Evolutionary conservation across 2,797 vertebrate genomes (phyloP).

Genomic region (Enteromius argenteus): DNA sequence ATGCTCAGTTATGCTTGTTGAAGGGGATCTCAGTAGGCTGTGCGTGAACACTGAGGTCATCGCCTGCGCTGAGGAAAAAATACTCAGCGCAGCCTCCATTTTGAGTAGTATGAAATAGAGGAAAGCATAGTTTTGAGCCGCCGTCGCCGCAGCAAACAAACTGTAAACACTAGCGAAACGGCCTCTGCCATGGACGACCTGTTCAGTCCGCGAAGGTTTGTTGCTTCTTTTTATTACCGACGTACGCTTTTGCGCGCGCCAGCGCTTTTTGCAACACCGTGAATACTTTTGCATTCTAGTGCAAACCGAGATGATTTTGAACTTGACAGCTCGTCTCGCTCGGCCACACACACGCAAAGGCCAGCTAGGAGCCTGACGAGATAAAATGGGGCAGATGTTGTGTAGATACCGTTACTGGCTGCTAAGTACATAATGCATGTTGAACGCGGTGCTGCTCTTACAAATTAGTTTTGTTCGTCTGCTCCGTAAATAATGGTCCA

Average conservation of each 20-base stretch:
- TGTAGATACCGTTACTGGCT: not conserved
- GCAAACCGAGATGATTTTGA: slow-evolving; percentile 55
- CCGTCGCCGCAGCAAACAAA: slow-evolving; percentile 77
- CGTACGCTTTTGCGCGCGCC: not conserved
- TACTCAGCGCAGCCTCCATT: slow-evolving; percentile 94
- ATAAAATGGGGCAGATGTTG: slow-evolving; percentile 33
- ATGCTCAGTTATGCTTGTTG: slow-evolving; percentile 92
- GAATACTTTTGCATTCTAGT: slow-evolving; percentile 56
- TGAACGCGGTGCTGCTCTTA: not conserved
- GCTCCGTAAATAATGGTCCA: slow-evolving; percentile 38
- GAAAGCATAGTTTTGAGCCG: slow-evolving; percentile 84
- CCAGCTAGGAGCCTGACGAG: slow-evolving; percentile 36
- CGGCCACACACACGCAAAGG: slow-evolving; percentile 59
- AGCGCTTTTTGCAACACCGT: slow-evolving; percentile 33
- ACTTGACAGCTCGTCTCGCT: slow-evolving; percentile 62
- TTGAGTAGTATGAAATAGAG: slow-evolving; percentile 93
- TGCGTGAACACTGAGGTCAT: slow-evolving; percentile 97
- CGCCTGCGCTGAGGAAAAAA: slow-evolving; percentile 87
- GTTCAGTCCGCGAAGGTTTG: slow-evolving; percentile 97
- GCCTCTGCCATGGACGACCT: slow-evolving; percentile 94
- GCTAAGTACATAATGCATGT: slow-evolving; percentile 8
- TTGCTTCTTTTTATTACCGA: slow-evolving; percentile 62
- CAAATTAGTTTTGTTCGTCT: slow-evolving; percentile 28
- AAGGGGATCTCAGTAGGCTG: slow-evolving; percentile 91
- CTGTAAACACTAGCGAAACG: slow-evolving; percentile 83